phyloP scores from a whole-genome alignment of 2,888 invertebrate species.

The Meloe dianella region DNA sequence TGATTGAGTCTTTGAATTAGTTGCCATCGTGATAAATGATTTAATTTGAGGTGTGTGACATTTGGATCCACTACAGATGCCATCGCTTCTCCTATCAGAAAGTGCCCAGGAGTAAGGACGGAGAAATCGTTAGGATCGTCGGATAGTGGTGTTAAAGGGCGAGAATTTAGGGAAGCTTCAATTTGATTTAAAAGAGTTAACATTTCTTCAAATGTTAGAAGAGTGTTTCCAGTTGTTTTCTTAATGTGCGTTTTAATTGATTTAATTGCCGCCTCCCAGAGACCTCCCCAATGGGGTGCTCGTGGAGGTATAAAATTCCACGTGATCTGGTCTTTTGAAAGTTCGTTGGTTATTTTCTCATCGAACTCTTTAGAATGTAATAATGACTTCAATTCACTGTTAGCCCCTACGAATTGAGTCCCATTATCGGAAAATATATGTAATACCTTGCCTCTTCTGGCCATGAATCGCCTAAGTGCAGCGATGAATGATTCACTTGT shows the following conservation, averaged over 20 bases:
- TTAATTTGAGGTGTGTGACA: background rate
- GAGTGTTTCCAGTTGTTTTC: conserved; percentile 34
- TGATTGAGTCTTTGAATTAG: background rate
- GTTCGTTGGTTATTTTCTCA: background rate
- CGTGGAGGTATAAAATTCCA: conserved; percentile 42
- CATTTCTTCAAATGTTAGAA: conserved; percentile 46
- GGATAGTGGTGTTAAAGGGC: conserved; percentile 36
- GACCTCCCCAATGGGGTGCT: conserved; percentile 45
- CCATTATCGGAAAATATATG: conserved; percentile 24
- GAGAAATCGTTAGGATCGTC: conserved; percentile 21
- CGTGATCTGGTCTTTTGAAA: background rate
- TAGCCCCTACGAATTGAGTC: conserved; percentile 14
- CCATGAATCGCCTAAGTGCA: conserved; percentile 8
- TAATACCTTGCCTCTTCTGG: conserved; percentile 22
- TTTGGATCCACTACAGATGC: conserved; percentile 3
- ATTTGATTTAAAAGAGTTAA: conserved; percentile 44
- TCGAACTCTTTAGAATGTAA: background rate
- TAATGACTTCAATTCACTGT: conserved; percentile 16
- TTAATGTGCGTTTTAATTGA: conserved; percentile 44
- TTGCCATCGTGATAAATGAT: conserved; percentile 13
- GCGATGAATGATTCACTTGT: conserved; percentile 17
- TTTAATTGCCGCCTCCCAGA: conserved; percentile 49
- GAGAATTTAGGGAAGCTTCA: conserved; percentile 46
- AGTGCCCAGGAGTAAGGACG: conserved; percentile 22
- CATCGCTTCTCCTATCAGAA: conserved; percentile 21